A percentile compares a stretch with the other conserved stretches of the same genome.
These are phyloP conservation scores for Oxystoma pomonae DNA, from an alignment of 2,888 invertebrate species.

Conservation along the genomic window DNA sequence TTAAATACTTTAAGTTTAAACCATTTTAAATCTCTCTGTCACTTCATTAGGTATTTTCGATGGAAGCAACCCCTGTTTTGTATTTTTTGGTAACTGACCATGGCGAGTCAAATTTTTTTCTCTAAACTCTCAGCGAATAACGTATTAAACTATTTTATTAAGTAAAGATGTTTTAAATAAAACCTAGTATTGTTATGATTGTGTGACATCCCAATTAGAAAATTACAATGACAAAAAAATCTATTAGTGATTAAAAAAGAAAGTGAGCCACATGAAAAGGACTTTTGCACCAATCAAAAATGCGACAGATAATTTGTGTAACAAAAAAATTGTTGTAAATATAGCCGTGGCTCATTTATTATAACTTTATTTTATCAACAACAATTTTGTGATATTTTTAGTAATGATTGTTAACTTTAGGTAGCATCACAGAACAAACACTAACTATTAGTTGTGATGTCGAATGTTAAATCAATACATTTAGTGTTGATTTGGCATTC, in stretches of 20 bases:
- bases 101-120: slow-evolving; percentile 36
- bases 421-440: slow-evolving; percentile 50
- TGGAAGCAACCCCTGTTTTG: slow-evolving; percentile 18
- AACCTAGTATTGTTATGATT: slow-evolving; percentile 49
- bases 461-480: slow-evolving; percentile 26
- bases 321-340: slow-evolving; percentile 39
- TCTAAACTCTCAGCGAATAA: slow-evolving; percentile 33
- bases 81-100: slow-evolving; percentile 37
- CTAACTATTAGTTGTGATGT: slow-evolving; percentile 7
- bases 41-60: too few relatives aligned
- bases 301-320: slow-evolving; percentile 18
- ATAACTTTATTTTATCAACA: slow-evolving; percentile 51
- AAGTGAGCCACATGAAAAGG: slow-evolving; percentile 40
- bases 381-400: slow-evolving; percentile 56
- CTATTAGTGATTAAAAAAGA: slow-evolving; percentile 41
- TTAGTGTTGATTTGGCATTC: not conserved
- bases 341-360: slow-evolving; percentile 49
- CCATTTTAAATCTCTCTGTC: too few relatives aligned
- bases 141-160: slow-evolving; percentile 19
- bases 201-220: slow-evolving; percentile 43
- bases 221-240: slow-evolving; percentile 46
- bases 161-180: slow-evolving; percentile 34
- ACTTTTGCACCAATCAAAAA: slow-evolving; percentile 32
- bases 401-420: slow-evolving; percentile 54
- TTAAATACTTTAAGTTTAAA: too few relatives aligned